phyloP scores from a whole-genome alignment of 2,797 vertebrate species.

The Sebastes ruberrimus region DNA sequence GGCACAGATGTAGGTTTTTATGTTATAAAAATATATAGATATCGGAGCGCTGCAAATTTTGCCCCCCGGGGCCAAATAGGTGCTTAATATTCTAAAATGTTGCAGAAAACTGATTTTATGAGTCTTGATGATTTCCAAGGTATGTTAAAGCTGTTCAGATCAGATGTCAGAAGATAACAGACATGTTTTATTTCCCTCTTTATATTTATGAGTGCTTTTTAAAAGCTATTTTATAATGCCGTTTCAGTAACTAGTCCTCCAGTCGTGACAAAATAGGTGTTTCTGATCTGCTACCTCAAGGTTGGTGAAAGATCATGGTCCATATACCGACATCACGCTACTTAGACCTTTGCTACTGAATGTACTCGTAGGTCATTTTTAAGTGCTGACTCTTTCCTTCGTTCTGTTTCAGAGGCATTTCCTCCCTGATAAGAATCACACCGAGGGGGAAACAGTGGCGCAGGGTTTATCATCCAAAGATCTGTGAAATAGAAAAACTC shows the following conservation, averaged over 20 bases:
- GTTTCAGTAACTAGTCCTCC: not conserved
- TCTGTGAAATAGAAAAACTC: not conserved
- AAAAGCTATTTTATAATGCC: not conserved
- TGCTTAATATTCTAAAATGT: no score
- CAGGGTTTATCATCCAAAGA: not conserved
- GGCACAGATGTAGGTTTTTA: accelerated
- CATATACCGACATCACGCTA: not conserved
- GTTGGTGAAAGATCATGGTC: not conserved
- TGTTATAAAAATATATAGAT: no score
- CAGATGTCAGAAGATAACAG: no score
- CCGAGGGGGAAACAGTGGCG: not conserved
- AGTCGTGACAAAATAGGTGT: not conserved
- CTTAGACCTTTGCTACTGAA: not conserved
- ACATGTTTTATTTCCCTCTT: no score
- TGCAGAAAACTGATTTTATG: no score
- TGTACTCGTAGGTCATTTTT: not conserved
- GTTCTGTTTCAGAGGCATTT: not conserved
- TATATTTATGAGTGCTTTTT: no score
- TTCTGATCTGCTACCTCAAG: not conserved
- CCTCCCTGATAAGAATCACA: not conserved
- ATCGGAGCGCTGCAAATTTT: no score
- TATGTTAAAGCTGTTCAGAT: no score
- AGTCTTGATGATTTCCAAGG: no score
- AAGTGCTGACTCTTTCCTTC: not conserved
- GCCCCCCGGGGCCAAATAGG: no score